Percentiles rank a stretch among this genome's conserved stretches.
Evolutionary conservation across 2,888 invertebrate genomes (phyloP).

Genomic region (Hirtodrosophila cameraria): DNA sequence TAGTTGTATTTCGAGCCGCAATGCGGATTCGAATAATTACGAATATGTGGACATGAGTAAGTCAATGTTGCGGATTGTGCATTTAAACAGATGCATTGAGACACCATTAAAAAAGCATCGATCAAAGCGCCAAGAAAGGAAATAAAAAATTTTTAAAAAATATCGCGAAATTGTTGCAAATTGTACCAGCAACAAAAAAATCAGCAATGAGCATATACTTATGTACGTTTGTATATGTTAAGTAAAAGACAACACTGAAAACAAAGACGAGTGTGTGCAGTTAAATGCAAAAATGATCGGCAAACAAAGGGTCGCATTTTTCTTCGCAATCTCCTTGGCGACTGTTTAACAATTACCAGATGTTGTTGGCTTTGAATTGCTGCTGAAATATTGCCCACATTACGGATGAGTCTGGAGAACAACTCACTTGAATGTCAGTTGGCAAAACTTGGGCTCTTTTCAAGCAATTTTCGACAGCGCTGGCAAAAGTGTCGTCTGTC

Average conservation of each 20-base stretch:
- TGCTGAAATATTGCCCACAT: slow-evolving; percentile 48
- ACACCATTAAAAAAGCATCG: slow-evolving; percentile 71
- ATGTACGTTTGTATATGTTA: neutral
- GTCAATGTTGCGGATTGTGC: slow-evolving; percentile 31
- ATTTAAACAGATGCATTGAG: slow-evolving; percentile 38
- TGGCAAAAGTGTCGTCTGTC: slow-evolving; percentile 64
- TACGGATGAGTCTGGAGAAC: slow-evolving; percentile 20
- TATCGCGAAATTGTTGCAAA: slow-evolving; percentile 53
- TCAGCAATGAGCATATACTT: neutral
- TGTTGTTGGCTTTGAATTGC: slow-evolving; percentile 48
- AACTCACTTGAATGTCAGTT: slow-evolving; percentile 35
- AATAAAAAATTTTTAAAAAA: neutral
- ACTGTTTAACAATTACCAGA: slow-evolving; percentile 81
- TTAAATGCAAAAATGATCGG: slow-evolving; percentile 17
- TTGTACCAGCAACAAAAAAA: slow-evolving; percentile 32
- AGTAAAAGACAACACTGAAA: slow-evolving; percentile 13
- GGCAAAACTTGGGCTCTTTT: slow-evolving; percentile 1
- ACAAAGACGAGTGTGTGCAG: slow-evolving; percentile 18
- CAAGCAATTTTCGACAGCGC: slow-evolving; percentile 14
- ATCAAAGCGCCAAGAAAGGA: slow-evolving; percentile 45
- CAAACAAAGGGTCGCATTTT: slow-evolving; percentile 76
- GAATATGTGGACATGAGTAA: slow-evolving; percentile 76
- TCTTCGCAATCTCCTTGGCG: slow-evolving; percentile 51
- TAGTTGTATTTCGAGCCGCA: slow-evolving; percentile 44
- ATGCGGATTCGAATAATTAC: slow-evolving; percentile 25